These are phyloP conservation scores for Siderastrea radians DNA, from an alignment of 92 coral and sea anemone species.

Conservation along the genomic window DNA sequence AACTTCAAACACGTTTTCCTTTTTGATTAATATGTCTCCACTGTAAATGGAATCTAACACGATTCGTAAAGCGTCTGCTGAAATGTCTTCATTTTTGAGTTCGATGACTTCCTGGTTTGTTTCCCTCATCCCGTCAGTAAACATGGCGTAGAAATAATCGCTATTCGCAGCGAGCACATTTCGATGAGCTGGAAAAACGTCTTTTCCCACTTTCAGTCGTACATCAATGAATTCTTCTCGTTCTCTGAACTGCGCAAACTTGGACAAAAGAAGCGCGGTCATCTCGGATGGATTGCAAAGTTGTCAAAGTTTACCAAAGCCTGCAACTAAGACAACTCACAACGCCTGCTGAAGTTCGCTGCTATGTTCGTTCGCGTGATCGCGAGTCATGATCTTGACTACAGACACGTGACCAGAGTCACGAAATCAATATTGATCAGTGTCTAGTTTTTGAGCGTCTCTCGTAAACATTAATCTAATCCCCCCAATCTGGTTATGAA, in stretches of 20 bases:
- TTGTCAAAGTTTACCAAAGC: not conserved
- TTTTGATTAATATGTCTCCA: constrained; percentile 42
- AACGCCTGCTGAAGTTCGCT: not conserved
- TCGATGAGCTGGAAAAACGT: constrained; percentile 65
- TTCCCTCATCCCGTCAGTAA: constrained; percentile 38
- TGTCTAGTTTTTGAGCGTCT: no score
- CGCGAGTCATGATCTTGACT: not conserved
- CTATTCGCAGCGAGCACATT: constrained; percentile 72
- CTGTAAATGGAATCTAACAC: constrained; percentile 75
- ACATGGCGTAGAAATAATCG: constrained; percentile 81
- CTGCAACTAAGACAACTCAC: not conserved
- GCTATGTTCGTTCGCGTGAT: not conserved
- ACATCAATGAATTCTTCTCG: constrained; percentile 74
- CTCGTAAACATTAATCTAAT: no score
- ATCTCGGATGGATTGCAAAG: not conserved
- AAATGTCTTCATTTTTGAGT: constrained; percentile 38
- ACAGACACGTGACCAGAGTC: no score
- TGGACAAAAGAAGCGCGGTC: constrained; percentile 3
- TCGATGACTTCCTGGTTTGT: constrained; percentile 54
- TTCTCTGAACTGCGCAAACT: constrained; percentile 18
- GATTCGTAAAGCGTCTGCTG: constrained; percentile 51
- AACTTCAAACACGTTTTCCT: constrained; percentile 50
- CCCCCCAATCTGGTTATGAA: no score
- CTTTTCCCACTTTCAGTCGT: constrained; percentile 58
- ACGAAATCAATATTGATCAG: no score